Conservation (phyloP, 30 jellyfish, hydroid and myxozoan genomes). For the Hydractinia echinata region DNA sequence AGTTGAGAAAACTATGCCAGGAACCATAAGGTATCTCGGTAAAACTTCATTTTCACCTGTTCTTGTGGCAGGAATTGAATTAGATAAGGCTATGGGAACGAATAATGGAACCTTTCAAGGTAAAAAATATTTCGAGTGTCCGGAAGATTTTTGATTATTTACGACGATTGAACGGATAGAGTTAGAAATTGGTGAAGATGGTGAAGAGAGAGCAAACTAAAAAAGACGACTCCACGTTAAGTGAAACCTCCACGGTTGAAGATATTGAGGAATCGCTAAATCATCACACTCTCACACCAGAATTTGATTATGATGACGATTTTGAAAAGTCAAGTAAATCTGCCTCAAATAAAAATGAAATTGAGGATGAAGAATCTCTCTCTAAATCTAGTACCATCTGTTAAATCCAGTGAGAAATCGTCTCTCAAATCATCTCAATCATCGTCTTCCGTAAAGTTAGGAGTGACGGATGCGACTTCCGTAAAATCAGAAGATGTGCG, state of each 20-base stretch:
- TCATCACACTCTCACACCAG: not conserved
- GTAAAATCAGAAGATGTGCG: too few relatives aligned
- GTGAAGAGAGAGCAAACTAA: slow-evolving; percentile 12
- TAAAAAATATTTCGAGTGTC: slow-evolving; percentile 67
- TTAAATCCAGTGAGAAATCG: too few relatives aligned
- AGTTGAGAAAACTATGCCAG: slow-evolving; percentile 60
- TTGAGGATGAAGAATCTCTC: not conserved
- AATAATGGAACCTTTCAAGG: slow-evolving; percentile 82
- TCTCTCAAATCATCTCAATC: too few relatives aligned
- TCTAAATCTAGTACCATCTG: not conserved
- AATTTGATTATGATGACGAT: not conserved
- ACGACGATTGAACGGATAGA: slow-evolving; percentile 47
- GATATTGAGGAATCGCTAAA: not conserved
- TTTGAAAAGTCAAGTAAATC: not conserved
- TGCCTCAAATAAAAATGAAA: not conserved
- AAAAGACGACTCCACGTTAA: not conserved
- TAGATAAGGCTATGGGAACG: slow-evolving; percentile 74
- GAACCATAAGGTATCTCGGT: slow-evolving; percentile 82
- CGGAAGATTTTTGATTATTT: slow-evolving; percentile 62
- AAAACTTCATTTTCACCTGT: slow-evolving; percentile 74
- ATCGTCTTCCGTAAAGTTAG: too few relatives aligned
- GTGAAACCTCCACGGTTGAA: slow-evolving; percentile 16
- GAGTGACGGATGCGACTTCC: too few relatives aligned
- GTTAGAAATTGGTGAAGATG: not conserved
- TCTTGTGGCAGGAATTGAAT: slow-evolving; percentile 84